phyloP scores from a whole-genome alignment of 2,888 invertebrate species.

The Piscicola geometra region DNA sequence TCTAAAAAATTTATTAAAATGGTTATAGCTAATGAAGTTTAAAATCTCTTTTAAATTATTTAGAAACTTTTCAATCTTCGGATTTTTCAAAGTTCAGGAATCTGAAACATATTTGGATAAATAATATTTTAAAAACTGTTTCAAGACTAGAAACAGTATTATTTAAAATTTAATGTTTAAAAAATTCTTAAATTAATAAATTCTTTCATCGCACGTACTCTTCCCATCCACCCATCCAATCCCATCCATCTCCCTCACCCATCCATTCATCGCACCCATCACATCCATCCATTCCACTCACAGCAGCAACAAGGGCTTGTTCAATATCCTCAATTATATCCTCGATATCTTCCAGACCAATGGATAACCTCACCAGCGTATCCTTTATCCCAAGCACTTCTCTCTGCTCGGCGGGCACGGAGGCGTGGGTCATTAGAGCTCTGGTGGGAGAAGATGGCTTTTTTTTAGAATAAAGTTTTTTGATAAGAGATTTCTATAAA shows the following conservation, averaged over 20 bases:
- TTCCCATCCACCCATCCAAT: no score
- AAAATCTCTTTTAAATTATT: no score
- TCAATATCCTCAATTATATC: conserved; percentile 54
- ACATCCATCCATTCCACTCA: conserved; percentile 27
- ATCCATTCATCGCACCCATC: no score
- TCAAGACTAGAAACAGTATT: background rate
- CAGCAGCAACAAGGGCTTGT: conserved; percentile 47
- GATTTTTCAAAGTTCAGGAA: background rate
- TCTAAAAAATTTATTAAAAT: no score
- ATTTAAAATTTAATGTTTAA: background rate
- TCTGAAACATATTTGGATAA: no score
- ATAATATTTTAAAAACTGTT: no score
- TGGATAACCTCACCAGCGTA: conserved; percentile 54
- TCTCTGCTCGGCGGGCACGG: conserved; percentile 52
- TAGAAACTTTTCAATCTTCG: no score
- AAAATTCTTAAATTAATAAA: background rate
- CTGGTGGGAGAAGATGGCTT: conserved; percentile 42
- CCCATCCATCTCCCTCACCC: no score
- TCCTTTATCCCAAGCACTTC: conserved; percentile 53
- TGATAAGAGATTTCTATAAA: no score
- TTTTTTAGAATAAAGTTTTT: no score
- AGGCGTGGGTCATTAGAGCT: conserved; percentile 56
- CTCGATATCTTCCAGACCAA: conserved; percentile 54
- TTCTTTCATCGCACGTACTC: no score
- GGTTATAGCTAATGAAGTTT: no score